Conservation (phyloP, 2,113 vertebrate genomes). For the Crypturellus undulatus region DNA sequence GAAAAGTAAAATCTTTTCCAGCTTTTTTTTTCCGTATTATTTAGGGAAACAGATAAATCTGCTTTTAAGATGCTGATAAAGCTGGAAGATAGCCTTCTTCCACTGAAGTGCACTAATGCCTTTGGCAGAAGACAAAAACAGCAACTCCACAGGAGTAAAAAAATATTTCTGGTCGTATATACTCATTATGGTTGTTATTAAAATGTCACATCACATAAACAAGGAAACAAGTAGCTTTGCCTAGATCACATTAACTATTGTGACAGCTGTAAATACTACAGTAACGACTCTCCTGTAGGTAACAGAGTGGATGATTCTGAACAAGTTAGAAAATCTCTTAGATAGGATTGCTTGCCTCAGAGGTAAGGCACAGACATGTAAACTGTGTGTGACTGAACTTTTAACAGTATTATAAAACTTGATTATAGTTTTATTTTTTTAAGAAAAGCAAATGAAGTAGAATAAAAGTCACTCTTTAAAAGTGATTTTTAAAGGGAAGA, state of each 20-base stretch:
- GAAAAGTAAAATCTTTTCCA: neutral
- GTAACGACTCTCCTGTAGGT: neutral
- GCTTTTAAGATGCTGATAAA: neutral
- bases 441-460: neutral
- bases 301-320: conserved; percentile 22
- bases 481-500: neutral
- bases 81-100: neutral
- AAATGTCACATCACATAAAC: conserved; percentile 37
- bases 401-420: neutral
- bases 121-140: neutral
- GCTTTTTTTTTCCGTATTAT: neutral
- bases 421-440: neutral
- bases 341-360: neutral
- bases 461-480: neutral
- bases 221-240: conserved; percentile 21
- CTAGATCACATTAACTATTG: conserved; percentile 35
- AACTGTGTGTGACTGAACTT: neutral
- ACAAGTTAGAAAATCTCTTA: neutral
- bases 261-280: conserved; percentile 29
- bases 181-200: conserved; percentile 13
- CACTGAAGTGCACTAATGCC: neutral
- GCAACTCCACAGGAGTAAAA: neutral
- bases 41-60: neutral
- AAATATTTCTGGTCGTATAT: neutral
- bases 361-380: neutral